Base-by-base conservation (phyloP, 2,797 vertebrate genomes). In the Cottoperca gobio region DNA sequence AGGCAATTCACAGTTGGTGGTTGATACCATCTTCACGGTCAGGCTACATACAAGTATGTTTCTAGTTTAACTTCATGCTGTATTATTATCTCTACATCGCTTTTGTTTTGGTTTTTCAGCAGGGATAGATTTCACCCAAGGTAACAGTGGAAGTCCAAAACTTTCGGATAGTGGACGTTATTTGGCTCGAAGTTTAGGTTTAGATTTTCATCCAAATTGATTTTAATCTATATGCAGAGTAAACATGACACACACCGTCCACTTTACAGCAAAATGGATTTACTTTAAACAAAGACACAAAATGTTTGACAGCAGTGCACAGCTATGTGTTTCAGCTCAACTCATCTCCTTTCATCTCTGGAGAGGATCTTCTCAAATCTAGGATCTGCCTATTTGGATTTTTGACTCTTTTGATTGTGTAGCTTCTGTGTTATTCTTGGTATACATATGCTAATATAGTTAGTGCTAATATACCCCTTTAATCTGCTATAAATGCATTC, bases 101-200 rank as follows among this genome's bases (percentile, higher is more conserved):
- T 91, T 92, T 92, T 93, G 89, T 91, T 93, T 92, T 86, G 77
- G 50, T 86, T 89, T 91, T 92, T 79, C 74, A 83, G 82, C 78
- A 50, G 80, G 89, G 88, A 87, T 90, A 68, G 76, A 92, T 93
- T 93, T 94, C 87, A 92, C 85, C 84, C 52, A 76, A 88, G 87
- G 90, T 90, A 89, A 92, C 80, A 81, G 73, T 83, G 88, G 86
- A 87, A 89, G 86, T 84, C 88, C 75, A 80, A 88, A 84, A 77
- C 73, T 86, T 87, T 82, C 70, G 81, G 57, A 83, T 78, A 88
- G 83, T 40, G 79, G 84, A 86, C 75, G 82, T 83, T 74, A 78
- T 89, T 85, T 81, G 79, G 86, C 87, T 79, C 71, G 45, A 69
- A 78, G 82, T 91, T 91, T 83, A 26, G 81, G 75, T 89, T 90